phyloP scores from a whole-genome alignment of 2,888 invertebrate genomes.

The Odontothrips loti region DNA sequence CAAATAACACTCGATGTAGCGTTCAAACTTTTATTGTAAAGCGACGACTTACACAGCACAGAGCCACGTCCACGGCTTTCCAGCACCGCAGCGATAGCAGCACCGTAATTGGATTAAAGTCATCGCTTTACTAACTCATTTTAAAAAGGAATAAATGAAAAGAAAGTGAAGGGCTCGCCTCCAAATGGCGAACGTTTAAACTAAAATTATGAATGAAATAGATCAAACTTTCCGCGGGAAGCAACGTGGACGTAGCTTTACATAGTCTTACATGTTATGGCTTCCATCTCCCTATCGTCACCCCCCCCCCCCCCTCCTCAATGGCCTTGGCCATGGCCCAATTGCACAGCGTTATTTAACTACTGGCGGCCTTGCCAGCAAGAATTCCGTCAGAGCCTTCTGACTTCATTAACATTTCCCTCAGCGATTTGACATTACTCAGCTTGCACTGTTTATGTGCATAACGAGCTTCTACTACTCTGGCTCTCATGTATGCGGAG shows the following conservation, averaged over 20 bases:
- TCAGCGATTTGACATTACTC: too few relatives aligned
- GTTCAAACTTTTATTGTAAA: conserved; percentile 20
- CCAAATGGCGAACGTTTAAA: too few relatives aligned
- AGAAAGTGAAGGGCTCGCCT: too few relatives aligned
- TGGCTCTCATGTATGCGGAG: too few relatives aligned
- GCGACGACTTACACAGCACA: conserved; percentile 9
- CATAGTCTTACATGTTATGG: background rate
- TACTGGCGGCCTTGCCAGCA: too few relatives aligned
- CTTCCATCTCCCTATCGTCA: background rate
- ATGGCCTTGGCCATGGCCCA: background rate
- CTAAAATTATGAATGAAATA: background rate
- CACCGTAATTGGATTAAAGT: background rate
- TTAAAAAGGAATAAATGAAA: too few relatives aligned
- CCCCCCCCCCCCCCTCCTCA: background rate
- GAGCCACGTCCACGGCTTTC: conserved; percentile 15
- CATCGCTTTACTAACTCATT: background rate
- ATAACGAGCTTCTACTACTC: too few relatives aligned
- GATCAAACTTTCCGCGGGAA: background rate
- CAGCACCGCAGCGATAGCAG: background rate
- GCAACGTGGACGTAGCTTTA: conserved; percentile 26
- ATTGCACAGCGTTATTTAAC: too few relatives aligned
- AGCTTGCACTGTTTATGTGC: too few relatives aligned
- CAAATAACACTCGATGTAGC: conserved; percentile 20
- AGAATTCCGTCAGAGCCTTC: too few relatives aligned
- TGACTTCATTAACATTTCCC: too few relatives aligned